Base-by-base conservation (phyloP, 2,888 invertebrate genomes). In the Crocallis elinguaria region DNA sequence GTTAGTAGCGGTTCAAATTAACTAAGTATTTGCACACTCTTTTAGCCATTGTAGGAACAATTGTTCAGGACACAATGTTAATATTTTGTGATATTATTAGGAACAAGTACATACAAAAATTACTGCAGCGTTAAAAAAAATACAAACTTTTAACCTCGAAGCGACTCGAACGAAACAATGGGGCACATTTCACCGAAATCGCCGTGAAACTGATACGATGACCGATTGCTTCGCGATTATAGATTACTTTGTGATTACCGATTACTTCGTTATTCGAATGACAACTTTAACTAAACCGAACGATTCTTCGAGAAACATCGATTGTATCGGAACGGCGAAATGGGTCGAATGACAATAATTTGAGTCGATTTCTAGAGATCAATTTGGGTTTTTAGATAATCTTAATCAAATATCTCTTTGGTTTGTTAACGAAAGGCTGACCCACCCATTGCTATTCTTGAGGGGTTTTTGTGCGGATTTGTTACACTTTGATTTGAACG, bases 151-250 rank as follows among this genome's bases (percentile, higher is more conserved):
- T 11, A 38, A 41, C 36, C 16, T 35, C 45, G 19, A 35, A 1
- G 25, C 7, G 41, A 27, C 50, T 48, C 42, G 14, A 17, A 44
- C n/a, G 42, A 58, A 55, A 64, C 64, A 64, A 64, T 63, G 36
- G 44, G 13, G 38, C 43, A 49, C n/a, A 57, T 60, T 60, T 64
- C 58, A 61, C 71, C 60, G 73, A 81, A 82, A 76, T 74, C 75
- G 63, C 75, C 81, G 78, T 83, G 83, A 82, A 84, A 77, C 77
- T 66, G 82, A 81, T 79, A 74, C 72, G 73, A 79, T 76, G 75
- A 73, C 68, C 74, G 82, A 82, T n/a, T n/a, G n/a, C n/a, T n/a
- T n/a, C n/a, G n/a, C n/a, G n/a, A n/a, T 82, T 77, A 77, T 66
- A 71, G 75, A 74, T 77, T 77, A 77, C 68, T 73, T 77, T 78